Conservation (phyloP, 2,113 vertebrate species). For the Datnioides undecimradiatus region DNA sequence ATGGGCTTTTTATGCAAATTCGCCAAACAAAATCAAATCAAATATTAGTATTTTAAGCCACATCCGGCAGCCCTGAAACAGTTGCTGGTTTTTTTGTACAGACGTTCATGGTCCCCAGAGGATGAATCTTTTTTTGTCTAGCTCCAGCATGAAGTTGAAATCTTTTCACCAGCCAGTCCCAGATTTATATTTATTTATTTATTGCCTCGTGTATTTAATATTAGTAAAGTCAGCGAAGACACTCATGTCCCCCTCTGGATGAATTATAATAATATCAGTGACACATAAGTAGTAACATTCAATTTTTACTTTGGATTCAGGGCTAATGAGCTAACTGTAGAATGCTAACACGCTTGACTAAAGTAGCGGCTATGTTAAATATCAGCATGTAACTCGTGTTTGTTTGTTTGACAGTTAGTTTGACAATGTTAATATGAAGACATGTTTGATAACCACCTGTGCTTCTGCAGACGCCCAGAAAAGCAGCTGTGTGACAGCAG, state of each 20-base stretch:
- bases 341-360: background rate
- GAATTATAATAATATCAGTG: background rate
- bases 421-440: background rate
- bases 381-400: no score
- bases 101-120: background rate
- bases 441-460: background rate
- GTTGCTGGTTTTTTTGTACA: no score
- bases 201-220: no score
- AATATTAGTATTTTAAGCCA: no score
- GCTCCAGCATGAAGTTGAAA: no score
- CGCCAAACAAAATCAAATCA: background rate
- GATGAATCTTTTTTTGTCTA: no score
- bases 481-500: slow-evolving; percentile 31
- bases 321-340: background rate
- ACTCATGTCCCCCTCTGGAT: background rate
- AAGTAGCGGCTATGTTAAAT: background rate
- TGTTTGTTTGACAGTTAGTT: background rate
- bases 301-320: background rate
- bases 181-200: no score
- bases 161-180: no score
- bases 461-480: background rate
- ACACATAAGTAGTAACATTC: no score
- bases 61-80: no score
- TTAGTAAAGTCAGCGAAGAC: no score
- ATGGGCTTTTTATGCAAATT: background rate